Percentiles rank a stretch among this genome's conserved stretches.
These are phyloP conservation scores for Felis chaus DNA, from an alignment of 2,113 vertebrate genomes.

Conservation along the genomic window DNA sequence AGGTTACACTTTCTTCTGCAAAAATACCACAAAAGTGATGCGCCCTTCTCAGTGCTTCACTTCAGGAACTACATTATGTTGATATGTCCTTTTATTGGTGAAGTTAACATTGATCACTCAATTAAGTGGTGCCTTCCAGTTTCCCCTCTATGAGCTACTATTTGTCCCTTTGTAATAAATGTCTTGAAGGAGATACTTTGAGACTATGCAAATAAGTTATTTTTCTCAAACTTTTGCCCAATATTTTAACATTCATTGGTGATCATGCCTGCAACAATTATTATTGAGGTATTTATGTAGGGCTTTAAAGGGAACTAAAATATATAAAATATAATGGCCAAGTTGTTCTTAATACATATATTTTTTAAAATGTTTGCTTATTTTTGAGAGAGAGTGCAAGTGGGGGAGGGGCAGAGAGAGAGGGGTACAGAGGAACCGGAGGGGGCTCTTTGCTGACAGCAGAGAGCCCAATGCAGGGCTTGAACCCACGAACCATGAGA, in stretches of 20 bases:
- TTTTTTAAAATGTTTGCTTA: too few relatives aligned
- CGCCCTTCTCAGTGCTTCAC: not conserved
- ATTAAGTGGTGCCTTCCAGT: not conserved
- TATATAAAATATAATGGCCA: not conserved
- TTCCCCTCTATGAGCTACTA: not conserved
- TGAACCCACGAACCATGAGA: too few relatives aligned
- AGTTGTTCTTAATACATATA: not conserved
- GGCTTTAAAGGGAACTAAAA: slow-evolving; percentile 51
- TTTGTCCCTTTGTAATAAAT: slow-evolving; percentile 13
- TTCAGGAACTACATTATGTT: not conserved
- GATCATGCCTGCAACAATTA: not conserved
- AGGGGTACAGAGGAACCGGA: too few relatives aligned
- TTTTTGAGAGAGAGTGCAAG: too few relatives aligned
- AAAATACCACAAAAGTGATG: not conserved
- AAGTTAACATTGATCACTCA: not conserved
- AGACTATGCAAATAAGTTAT: not conserved
- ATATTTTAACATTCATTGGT: not conserved
- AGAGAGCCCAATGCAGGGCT: too few relatives aligned
- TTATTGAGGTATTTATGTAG: not conserved
- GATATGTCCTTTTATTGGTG: not conserved
- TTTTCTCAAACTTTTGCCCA: slow-evolving; percentile 19
- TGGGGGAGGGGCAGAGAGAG: too few relatives aligned
- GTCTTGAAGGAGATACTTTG: not conserved
- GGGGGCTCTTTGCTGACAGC: too few relatives aligned
- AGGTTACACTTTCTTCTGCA: not conserved